phyloP scores from a whole-genome alignment of 2,888 invertebrate species.

The Ceraclea dissimilis region DNA sequence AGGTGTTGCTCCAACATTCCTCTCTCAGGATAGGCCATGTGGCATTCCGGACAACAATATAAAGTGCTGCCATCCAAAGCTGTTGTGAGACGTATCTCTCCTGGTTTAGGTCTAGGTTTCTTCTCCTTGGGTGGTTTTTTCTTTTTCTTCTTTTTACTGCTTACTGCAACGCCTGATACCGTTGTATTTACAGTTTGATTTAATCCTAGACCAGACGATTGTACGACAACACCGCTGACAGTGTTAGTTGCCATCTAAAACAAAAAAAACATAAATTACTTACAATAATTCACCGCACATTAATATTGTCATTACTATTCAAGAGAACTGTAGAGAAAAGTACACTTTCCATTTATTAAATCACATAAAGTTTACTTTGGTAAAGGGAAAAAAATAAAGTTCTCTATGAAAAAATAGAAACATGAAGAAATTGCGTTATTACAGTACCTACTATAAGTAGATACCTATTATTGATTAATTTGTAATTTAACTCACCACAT shows the following conservation, averaged over 20 bases:
- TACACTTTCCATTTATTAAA: no score
- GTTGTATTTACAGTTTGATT: conserved; percentile 38
- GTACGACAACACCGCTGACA: conserved; percentile 42
- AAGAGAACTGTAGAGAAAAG: no score
- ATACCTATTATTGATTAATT: no score
- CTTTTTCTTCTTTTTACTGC: conserved; percentile 70
- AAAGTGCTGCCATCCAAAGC: conserved; percentile 76
- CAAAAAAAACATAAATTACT: no score
- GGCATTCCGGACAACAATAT: conserved; percentile 82
- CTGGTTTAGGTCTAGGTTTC: conserved; percentile 77
- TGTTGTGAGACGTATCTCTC: conserved; percentile 73
- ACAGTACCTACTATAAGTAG: no score
- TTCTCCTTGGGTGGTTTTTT: conserved; percentile 71
- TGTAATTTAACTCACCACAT: conserved; percentile 24
- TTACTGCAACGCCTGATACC: conserved; percentile 32
- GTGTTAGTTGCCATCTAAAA: conserved; percentile 36
- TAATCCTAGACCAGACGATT: conserved; percentile 40
- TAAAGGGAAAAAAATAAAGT: no score
- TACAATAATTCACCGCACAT: no score
- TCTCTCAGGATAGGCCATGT: conserved; percentile 84
- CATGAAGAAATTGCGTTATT: no score
- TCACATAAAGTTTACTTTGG: no score
- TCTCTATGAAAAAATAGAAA: no score
- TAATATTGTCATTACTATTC: no score
- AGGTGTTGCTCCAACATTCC: conserved; percentile 77